phyloP scores from a whole-genome alignment of 2,113 vertebrate species.

The Sapayoa aenigma region DNA sequence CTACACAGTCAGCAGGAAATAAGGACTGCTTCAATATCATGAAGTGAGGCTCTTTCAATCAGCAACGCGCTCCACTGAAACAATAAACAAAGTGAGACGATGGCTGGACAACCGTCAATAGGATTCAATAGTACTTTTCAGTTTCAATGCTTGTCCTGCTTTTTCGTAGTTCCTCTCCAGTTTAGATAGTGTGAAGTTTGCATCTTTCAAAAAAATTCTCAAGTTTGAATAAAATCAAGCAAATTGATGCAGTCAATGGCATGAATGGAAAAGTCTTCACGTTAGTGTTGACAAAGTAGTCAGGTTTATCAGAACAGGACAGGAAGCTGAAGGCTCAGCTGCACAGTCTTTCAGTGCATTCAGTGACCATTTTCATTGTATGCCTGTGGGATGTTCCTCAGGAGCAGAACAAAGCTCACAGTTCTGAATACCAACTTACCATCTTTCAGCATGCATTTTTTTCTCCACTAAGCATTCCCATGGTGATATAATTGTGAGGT shows the following conservation, averaged over 20 bases:
- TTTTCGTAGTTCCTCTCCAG: background rate
- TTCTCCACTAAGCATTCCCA: background rate
- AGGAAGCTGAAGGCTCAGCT: background rate
- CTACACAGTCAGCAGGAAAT: background rate
- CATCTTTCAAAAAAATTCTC: background rate
- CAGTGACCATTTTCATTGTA: background rate
- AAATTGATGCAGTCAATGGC: background rate
- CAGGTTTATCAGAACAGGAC: background rate
- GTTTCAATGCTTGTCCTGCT: background rate
- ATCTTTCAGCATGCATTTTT: background rate
- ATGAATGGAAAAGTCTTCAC: background rate
- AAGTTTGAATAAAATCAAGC: background rate
- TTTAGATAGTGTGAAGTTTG: background rate
- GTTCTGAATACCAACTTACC: background rate
- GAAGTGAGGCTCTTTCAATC: background rate
- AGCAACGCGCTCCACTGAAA: background rate
- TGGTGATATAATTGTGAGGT: background rate
- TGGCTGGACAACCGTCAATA: background rate
- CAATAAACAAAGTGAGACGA: background rate
- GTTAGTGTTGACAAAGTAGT: background rate
- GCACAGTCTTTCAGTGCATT: background rate
- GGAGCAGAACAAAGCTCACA: background rate
- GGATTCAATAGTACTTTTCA: background rate
- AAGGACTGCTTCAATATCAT: background rate
- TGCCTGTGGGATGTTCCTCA: fast-evolving